Evolutionary conservation across 1,140 invertebrate genomes (phyloP).

Genomic region (Amphibalanus amphitrite): DNA sequence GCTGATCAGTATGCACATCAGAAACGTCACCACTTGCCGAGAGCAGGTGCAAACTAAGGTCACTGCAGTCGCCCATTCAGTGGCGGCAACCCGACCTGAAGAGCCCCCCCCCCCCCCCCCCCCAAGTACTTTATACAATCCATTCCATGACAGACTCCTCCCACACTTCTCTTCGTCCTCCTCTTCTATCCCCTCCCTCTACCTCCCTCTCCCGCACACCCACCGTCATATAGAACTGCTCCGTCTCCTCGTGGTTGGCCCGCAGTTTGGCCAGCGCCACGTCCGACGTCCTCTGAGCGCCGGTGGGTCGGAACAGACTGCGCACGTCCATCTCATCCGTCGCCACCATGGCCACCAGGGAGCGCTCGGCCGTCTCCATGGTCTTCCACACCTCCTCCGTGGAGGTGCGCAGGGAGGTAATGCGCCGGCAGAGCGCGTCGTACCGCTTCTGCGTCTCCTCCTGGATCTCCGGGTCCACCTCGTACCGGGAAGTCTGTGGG

Average conservation of each 20-base stretch:
- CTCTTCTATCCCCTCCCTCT: too few relatives aligned
- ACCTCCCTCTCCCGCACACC: not conserved
- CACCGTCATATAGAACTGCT: conserved; percentile 70
- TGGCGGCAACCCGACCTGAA: too few relatives aligned
- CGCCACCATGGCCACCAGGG: conserved; percentile 63
- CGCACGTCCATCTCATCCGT: conserved; percentile 57
- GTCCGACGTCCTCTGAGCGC: conserved; percentile 29
- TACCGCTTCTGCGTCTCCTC: conserved; percentile 68
- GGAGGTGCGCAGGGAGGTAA: conserved; percentile 63
- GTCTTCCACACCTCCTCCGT: conserved; percentile 93
- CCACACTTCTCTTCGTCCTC: too few relatives aligned
- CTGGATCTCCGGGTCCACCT: conserved; percentile 29
- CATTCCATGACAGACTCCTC: too few relatives aligned
- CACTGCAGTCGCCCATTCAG: too few relatives aligned
- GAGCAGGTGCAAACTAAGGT: too few relatives aligned
- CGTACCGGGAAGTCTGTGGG: not conserved
- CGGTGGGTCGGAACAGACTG: conserved; percentile 34
- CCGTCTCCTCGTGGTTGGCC: conserved; percentile 63
- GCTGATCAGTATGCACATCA: too few relatives aligned
- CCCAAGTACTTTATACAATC: too few relatives aligned
- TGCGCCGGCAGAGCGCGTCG: conserved; percentile 54
- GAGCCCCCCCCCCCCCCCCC: too few relatives aligned
- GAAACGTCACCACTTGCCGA: too few relatives aligned
- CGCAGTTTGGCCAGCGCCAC: conserved; percentile 44
- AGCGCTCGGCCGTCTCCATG: conserved; percentile 77